A percentile compares a stretch with the other conserved stretches of the same genome.
Evolutionary conservation across 2,888 invertebrate species (phyloP).

Genomic region (Pseudococcus viburni): DNA sequence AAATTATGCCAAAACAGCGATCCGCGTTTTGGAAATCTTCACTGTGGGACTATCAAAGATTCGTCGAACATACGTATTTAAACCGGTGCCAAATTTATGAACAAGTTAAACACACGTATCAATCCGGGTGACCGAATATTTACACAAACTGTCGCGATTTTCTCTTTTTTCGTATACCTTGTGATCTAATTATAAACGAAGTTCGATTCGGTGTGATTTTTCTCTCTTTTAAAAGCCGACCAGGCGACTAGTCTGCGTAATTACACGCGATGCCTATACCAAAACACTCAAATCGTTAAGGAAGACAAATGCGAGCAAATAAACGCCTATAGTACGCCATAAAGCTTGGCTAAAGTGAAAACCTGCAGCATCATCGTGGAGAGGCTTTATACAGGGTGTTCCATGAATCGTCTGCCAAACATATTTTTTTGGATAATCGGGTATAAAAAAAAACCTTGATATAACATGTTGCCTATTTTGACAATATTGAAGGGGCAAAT

Average conservation of each 20-base stretch:
- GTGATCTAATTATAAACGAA: background rate
- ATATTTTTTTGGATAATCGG: no score
- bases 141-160: conserved; percentile 2
- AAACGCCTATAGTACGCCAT: background rate
- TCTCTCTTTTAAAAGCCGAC: background rate
- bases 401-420: no score
- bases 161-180: background rate
- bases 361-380: background rate
- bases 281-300: conserved; percentile 10
- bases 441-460: no score
- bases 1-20: conserved; percentile 39
- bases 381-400: background rate
- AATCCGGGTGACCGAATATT: background rate
- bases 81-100: background rate
- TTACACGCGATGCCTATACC: background rate
- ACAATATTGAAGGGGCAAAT: no score
- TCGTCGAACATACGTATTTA: background rate
- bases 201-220: conserved; percentile 22
- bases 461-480: no score
- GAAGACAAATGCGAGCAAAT: conserved; percentile 18
- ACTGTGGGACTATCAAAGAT: background rate
- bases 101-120: conserved; percentile 8
- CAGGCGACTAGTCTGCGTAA: background rate
- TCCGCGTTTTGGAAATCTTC: background rate
- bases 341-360: background rate